Evolutionary conservation across 2,113 vertebrate species (phyloP), one percentile per base, ranked within the genome.

Genomic region (Hiodon tergisus): DNA sequence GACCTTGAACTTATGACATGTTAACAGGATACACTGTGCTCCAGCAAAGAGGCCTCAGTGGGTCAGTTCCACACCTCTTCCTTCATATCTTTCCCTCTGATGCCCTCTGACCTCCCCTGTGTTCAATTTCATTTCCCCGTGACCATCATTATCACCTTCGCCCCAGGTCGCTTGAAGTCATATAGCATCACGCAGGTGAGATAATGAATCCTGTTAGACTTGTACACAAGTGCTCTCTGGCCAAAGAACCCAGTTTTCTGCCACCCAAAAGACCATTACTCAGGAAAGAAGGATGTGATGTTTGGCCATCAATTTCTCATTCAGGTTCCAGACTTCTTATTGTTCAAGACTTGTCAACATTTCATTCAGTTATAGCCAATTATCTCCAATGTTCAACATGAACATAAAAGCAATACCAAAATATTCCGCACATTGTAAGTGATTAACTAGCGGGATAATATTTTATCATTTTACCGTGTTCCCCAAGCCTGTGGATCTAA

Each of bases 1-100:
- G 47, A 62, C 59, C 71, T 72, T 6, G 51, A 47, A 72, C 57
- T 59, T 59, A 4, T 53, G 71, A 17, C 65, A 67, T 48, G 7
- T 47, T 3, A 67, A 13, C 65, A 47, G 65, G 8, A 8, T 31
- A 31, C 31, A 6, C 4, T 10, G 47, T 63, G 61, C 14, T 63
- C 61, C 61, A 63, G 3, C 3, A 17, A 8, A 67, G 31, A 8
- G 65, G 6, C 5, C 65, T 3, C 63, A 6, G 16, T 31, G 58
- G 14, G 58, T 59, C 9, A 14, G 9, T 59, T 63, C 16, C 61
- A 63, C 61, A 63, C 47, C 46, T 67, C 65, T 67, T 46, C 65
- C 65, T 67, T n/a, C 65, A 67, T 67, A 17, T 48, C 59, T 60
- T 54, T 31, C 47, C 59, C 57, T 48, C 58, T 13, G 17, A 14